Conservation (phyloP, 2,888 invertebrate genomes). For the Capitulum mitella region DNA sequence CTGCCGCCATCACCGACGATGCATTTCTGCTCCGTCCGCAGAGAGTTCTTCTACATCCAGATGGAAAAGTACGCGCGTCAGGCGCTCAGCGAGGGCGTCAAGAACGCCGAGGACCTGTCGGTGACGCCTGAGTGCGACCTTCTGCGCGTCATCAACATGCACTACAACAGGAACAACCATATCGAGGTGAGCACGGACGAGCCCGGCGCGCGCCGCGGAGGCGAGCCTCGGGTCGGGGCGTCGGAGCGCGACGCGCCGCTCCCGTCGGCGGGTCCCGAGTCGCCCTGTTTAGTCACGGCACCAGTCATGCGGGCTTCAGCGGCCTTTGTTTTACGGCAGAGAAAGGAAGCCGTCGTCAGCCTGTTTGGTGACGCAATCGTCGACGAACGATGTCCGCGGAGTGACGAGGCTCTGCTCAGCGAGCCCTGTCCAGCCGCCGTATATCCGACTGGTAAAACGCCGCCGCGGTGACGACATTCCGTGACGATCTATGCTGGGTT, state of each 20-base stretch:
- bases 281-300: not conserved
- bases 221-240: too few relatives aligned
- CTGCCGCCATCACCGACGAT: too few relatives aligned
- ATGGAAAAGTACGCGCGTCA: slow-evolving; percentile 99
- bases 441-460: too few relatives aligned
- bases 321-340: not conserved
- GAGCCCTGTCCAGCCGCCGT: not conserved
- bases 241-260: too few relatives aligned
- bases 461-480: too few relatives aligned
- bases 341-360: not conserved
- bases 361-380: not conserved
- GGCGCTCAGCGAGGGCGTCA: slow-evolving; percentile 92
- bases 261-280: too few relatives aligned
- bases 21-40: too few relatives aligned
- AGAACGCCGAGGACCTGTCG: slow-evolving; percentile 82
- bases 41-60: slow-evolving; percentile 99
- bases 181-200: slow-evolving; percentile 64
- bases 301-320: not conserved
- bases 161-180: slow-evolving; percentile 96
- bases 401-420: not conserved
- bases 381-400: not conserved
- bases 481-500: too few relatives aligned
- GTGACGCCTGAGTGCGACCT: slow-evolving; percentile 94
- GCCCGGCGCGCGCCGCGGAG: too few relatives aligned
- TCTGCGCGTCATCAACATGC: slow-evolving; percentile 94